Percentiles rank a stretch among this genome's conserved stretches.
These are phyloP conservation scores for Cricetomys ansorgei DNA, from an alignment of 2,113 vertebrate genomes.

Conservation along the genomic window DNA sequence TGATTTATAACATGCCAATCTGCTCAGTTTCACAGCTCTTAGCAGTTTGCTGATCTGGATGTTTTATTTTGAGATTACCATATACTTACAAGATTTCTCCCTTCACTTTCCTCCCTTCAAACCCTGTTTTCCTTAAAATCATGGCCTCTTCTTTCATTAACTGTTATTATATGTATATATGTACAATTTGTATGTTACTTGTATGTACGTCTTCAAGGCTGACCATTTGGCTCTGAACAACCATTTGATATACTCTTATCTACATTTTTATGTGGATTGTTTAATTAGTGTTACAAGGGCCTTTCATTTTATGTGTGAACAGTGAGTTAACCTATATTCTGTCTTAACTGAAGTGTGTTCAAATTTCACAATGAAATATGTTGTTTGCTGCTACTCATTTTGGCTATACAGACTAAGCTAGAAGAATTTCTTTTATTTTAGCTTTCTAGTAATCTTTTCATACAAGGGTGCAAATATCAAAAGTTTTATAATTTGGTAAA, in stretches of 20 bases:
- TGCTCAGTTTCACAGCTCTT: background rate
- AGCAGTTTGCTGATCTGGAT: background rate
- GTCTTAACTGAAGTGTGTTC: background rate
- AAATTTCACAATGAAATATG: constrained; percentile 7
- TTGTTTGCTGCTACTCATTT: background rate
- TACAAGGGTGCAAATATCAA: background rate
- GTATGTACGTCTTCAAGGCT: background rate
- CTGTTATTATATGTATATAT: background rate
- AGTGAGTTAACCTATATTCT: background rate
- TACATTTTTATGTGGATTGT: background rate
- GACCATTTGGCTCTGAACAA: background rate
- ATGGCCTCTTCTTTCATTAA: background rate
- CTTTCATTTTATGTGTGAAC: background rate
- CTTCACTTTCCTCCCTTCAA: background rate
- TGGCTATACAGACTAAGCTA: background rate
- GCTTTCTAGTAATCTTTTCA: constrained; percentile 36
- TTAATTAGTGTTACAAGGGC: background rate
- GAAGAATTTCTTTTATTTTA: background rate
- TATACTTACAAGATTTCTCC: background rate
- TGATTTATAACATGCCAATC: background rate
- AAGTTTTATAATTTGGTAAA: background rate
- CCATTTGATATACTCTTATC: background rate
- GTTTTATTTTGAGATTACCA: background rate
- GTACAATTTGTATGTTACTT: background rate
- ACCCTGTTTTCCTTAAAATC: background rate